Percentiles rank a stretch among this genome's conserved stretches.
Evolutionary conservation across 1,140 invertebrate species (phyloP).

Genomic region (Drosophila watanabei): DNA sequence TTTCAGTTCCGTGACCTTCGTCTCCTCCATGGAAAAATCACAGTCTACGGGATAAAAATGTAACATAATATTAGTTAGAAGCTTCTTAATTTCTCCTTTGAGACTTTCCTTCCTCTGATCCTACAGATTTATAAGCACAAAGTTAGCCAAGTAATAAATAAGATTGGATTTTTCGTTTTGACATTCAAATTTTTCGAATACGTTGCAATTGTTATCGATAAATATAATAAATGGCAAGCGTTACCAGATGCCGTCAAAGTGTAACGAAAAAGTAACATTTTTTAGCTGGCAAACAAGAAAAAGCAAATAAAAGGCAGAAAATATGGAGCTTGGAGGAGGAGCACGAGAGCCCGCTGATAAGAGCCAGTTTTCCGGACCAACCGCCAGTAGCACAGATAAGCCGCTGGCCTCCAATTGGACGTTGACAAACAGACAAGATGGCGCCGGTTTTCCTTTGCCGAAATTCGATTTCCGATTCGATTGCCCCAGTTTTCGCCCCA

Average conservation of each 20-base stretch:
- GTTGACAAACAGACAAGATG: slow-evolving; percentile 38
- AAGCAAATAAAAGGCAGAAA: not conserved
- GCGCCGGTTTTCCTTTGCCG: slow-evolving; percentile 26
- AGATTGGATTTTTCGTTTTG: not conserved
- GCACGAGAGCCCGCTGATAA: slow-evolving; percentile 12
- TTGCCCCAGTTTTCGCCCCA: not conserved
- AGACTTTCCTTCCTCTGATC: not conserved
- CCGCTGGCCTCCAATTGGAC: slow-evolving; percentile 53
- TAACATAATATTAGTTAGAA: not conserved
- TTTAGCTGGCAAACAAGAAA: not conserved
- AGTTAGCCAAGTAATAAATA: not conserved
- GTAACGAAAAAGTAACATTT: not conserved
- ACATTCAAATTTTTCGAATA: not conserved
- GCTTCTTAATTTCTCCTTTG: not conserved
- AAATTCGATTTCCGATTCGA: slow-evolving; percentile 35
- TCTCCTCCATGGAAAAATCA: not conserved
- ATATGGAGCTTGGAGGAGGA: not conserved
- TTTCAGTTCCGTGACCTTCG: not conserved
- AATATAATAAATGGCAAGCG: not conserved
- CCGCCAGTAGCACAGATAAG: slow-evolving; percentile 59
- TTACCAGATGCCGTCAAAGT: slow-evolving; percentile 13
- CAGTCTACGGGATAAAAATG: not conserved
- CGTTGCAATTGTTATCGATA: slow-evolving; percentile 6
- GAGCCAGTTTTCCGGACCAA: slow-evolving; percentile 35
- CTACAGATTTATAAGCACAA: not conserved